A percentile compares a stretch with the other conserved stretches of the same genome.
phyloP scores from a whole-genome alignment of 2,113 vertebrate species.

The Megaptera novaeangliae region DNA sequence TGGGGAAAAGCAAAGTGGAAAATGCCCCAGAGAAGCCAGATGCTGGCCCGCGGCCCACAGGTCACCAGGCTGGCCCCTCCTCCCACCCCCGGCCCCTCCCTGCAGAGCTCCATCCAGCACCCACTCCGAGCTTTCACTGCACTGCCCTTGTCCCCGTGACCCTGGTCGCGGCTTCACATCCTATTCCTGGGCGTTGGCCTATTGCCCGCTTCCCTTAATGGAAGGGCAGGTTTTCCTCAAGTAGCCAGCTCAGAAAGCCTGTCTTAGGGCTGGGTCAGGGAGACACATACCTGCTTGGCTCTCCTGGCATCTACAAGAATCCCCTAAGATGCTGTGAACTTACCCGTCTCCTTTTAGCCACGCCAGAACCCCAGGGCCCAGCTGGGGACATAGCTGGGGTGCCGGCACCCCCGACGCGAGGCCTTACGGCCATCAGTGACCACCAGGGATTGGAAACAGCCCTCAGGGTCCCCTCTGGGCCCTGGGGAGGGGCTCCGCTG shows the following conservation, averaged over 20 bases:
- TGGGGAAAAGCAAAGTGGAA: background rate
- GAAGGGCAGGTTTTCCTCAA: background rate
- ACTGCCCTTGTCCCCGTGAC: background rate
- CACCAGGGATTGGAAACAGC: background rate
- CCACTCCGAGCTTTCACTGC: background rate
- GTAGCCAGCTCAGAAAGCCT: background rate
- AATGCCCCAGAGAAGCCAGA: background rate
- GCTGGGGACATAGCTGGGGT: background rate
- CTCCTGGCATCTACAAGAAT: background rate
- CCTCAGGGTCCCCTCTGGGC: background rate
- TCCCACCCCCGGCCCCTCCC: background rate
- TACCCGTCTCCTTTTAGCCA: background rate
- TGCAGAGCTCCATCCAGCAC: background rate
- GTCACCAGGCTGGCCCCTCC: background rate
- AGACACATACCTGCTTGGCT: background rate
- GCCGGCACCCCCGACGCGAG: background rate
- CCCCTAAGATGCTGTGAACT: background rate
- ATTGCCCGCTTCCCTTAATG: background rate
- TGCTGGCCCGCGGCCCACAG: rapidly evolving
- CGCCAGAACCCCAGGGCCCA: background rate
- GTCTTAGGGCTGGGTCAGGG: background rate
- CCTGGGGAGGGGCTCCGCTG: background rate
- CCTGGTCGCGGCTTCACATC: background rate
- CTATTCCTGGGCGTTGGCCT: background rate
- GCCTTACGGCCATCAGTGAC: background rate